A percentile compares a stretch with the other conserved stretches of the same genome.
Conservation (phyloP, 2,888 invertebrate genomes). For the Eristalis arbustorum region DNA sequence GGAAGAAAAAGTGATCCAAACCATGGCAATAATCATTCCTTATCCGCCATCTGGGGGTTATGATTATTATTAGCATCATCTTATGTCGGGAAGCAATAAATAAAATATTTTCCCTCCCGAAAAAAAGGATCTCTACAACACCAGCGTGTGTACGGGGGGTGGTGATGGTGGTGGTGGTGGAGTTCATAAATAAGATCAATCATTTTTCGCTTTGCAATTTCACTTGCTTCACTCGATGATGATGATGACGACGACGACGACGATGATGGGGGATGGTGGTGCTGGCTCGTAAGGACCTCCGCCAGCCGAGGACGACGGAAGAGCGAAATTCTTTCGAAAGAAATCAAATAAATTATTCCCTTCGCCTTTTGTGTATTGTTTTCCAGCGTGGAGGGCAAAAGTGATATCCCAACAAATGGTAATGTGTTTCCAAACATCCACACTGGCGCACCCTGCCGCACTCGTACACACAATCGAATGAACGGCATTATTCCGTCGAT, state of each 20-base stretch:
- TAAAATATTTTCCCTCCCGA: conserved; percentile 29
- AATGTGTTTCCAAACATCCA: conserved; percentile 13
- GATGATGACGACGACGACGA: not conserved
- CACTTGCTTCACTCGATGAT: not conserved
- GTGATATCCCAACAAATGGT: conserved; percentile 33
- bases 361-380: conserved; percentile 23
- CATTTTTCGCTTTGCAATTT: conserved; percentile 58
- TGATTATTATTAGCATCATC: conserved; percentile 66
- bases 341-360: conserved; percentile 52
- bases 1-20: conserved; percentile 24
- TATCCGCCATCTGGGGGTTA: conserved; percentile 69
- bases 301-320: not conserved
- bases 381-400: not conserved
- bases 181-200: conserved; percentile 67
- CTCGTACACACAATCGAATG: not conserved
- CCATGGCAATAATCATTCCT: conserved; percentile 64
- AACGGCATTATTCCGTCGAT: conserved; percentile 46
- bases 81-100: conserved; percentile 43
- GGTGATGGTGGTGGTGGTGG: not conserved
- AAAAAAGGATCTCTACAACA: conserved; percentile 27
- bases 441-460: conserved; percentile 24
- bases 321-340: conserved; percentile 8
- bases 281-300: not conserved
- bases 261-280: not conserved
- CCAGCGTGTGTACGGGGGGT: not conserved